Conservation (phyloP, 2,113 vertebrate species). For the Zosterops japonicus region DNA sequence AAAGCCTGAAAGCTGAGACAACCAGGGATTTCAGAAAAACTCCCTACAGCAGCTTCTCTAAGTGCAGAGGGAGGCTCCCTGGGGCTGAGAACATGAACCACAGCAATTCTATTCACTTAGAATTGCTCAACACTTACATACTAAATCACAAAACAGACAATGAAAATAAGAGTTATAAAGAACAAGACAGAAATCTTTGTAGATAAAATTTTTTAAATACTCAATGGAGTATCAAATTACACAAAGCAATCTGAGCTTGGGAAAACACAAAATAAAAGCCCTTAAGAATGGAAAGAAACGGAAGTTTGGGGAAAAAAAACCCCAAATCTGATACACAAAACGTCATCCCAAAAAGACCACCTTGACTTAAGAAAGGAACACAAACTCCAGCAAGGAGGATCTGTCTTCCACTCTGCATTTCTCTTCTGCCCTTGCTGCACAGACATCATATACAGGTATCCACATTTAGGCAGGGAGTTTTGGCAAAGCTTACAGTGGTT, state of each 20-base stretch:
- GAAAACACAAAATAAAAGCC: neutral
- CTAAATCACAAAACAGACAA: neutral
- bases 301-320: neutral
- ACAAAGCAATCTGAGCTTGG: neutral
- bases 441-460: neutral
- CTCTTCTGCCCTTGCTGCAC: neutral
- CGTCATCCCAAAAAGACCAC: neutral
- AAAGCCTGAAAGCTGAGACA: slow-evolving; percentile 16
- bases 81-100: neutral
- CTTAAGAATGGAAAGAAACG: neutral
- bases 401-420: neutral
- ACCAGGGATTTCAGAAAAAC: neutral
- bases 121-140: neutral
- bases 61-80: neutral
- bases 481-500: neutral
- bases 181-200: neutral
- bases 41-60: neutral
- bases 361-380: neutral
- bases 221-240: neutral
- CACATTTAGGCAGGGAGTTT: neutral
- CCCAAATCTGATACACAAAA: neutral
- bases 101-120: neutral
- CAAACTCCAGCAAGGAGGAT: neutral
- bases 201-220: neutral
- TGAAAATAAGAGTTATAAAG: neutral